These are phyloP conservation scores for Erpornis zantholeuca DNA, from an alignment of 2,113 vertebrate species.

Conservation along the genomic window DNA sequence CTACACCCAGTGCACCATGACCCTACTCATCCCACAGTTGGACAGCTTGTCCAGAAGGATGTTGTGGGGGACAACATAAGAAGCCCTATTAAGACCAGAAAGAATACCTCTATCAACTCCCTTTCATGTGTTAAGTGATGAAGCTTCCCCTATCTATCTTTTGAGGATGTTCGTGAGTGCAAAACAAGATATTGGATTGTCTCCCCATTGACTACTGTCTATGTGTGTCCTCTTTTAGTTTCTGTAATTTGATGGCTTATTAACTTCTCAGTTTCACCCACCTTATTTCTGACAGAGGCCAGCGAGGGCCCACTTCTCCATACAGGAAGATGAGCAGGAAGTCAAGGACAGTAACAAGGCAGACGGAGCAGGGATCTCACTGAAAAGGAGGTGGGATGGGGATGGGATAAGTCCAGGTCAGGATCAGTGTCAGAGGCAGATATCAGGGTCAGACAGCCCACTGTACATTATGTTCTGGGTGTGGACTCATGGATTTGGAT, in stretches of 20 bases:
- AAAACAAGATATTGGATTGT: not conserved
- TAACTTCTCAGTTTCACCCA: not conserved
- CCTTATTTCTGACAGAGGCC: not conserved
- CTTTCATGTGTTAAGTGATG: not conserved
- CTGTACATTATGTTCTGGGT: not conserved
- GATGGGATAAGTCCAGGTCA: not conserved
- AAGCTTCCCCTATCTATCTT: not conserved
- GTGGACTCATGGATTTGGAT: not conserved
- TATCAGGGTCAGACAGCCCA: not conserved
- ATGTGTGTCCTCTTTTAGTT: not conserved
- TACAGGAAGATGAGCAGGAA: not conserved
- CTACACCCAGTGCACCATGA: not conserved
- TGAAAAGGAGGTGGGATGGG: not conserved
- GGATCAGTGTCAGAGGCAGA: not conserved
- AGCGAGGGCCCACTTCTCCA: rapidly evolving
- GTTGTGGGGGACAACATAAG: not conserved
- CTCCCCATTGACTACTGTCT: not conserved
- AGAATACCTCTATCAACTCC: not conserved
- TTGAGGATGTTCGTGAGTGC: not conserved
- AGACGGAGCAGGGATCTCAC: not conserved
- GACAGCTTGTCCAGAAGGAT: not conserved
- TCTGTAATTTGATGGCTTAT: not conserved
- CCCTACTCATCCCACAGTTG: not conserved
- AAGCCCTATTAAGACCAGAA: not conserved
- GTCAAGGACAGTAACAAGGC: no score